These are phyloP conservation scores for Cosmorhoe ocellata DNA, from an alignment of 2,888 invertebrate genomes.

Conservation along the genomic window DNA sequence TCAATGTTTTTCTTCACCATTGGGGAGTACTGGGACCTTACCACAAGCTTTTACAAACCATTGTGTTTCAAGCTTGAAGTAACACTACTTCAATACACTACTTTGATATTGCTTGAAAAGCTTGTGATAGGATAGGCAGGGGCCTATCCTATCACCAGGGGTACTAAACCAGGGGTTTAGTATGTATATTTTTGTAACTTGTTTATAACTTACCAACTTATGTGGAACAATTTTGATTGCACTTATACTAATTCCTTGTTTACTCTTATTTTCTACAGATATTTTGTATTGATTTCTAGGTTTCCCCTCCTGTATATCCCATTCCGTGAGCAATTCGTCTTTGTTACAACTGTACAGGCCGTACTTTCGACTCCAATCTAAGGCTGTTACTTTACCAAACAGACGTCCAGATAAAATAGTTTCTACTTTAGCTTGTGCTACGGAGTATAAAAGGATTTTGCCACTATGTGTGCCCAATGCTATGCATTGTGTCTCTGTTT, in stretches of 20 bases:
- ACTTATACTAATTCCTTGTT: constrained; percentile 76
- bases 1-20: no score
- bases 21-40: no score
- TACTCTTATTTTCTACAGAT: constrained; percentile 86
- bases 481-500: constrained; percentile 75
- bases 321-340: constrained; percentile 79
- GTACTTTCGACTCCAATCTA: constrained; percentile 82
- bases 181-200: no score
- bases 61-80: no score
- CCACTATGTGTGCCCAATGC: constrained; percentile 89
- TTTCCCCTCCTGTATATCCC: constrained; percentile 76
- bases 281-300: constrained; percentile 77
- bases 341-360: constrained; percentile 79
- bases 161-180: no score
- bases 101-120: no score
- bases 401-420: constrained; percentile 77
- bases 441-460: constrained; percentile 87
- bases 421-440: constrained; percentile 84
- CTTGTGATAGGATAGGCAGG: no score
- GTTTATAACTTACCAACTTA: constrained; percentile 58
- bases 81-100: no score
- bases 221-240: constrained; percentile 84
- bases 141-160: no score
- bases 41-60: no score
- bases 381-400: constrained; percentile 63